A percentile compares a stretch with the other conserved stretches of the same genome.
Conservation (phyloP, 2,888 invertebrate species). For the Leucoptera coffeella region DNA sequence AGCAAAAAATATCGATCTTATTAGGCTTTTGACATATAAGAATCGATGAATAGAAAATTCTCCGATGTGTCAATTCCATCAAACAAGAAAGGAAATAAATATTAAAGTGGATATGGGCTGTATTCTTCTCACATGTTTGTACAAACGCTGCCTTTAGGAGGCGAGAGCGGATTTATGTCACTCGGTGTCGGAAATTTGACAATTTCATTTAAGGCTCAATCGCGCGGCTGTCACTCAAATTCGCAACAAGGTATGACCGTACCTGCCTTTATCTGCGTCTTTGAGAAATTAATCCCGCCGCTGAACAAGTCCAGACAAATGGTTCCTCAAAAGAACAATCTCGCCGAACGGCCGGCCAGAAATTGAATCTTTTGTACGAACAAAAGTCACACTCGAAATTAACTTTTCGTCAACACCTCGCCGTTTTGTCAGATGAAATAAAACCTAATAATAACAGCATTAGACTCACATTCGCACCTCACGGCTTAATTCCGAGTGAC, state of each 20-base stretch:
- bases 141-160: too few relatives aligned
- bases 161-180: slow-evolving; percentile 19
- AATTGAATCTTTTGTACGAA: slow-evolving; percentile 34
- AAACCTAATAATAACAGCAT: slow-evolving; percentile 9
- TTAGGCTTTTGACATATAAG: too few relatives aligned
- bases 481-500: slow-evolving; percentile 24
- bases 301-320: slow-evolving; percentile 16
- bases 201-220: slow-evolving; percentile 12
- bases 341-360: slow-evolving; percentile 24
- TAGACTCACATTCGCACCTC: slow-evolving; percentile 11
- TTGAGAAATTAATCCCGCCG: slow-evolving; percentile 23
- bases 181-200: slow-evolving; percentile 17
- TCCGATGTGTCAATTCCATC: too few relatives aligned
- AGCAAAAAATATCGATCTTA: too few relatives aligned
- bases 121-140: too few relatives aligned
- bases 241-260: slow-evolving; percentile 24
- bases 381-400: slow-evolving; percentile 38
- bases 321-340: slow-evolving; percentile 17
- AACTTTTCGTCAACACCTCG: slow-evolving; percentile 24
- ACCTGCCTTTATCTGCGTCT: slow-evolving; percentile 13
- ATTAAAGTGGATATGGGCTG: too few relatives aligned
- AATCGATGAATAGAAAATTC: too few relatives aligned
- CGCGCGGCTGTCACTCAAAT: slow-evolving; percentile 29
- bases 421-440: slow-evolving; percentile 9
- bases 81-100: too few relatives aligned